Evolutionary conservation across 2,888 invertebrate species (phyloP).

Genomic region (Drosophila aldrichi): DNA sequence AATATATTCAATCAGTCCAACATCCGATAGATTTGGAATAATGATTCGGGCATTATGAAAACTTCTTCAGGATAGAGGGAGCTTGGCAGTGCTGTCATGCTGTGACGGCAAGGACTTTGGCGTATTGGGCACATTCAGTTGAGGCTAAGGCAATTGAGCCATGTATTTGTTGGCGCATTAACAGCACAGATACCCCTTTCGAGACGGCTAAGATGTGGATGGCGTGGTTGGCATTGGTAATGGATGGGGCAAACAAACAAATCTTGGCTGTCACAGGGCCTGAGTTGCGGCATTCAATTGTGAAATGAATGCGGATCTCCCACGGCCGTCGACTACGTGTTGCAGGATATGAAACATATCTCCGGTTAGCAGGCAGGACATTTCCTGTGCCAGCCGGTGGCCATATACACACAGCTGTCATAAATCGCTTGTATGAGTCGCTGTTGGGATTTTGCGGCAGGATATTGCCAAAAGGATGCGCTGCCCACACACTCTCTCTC

Average conservation of each 20-base stretch:
- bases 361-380: constrained; percentile 85
- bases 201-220: constrained; percentile 10
- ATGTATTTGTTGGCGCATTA: constrained; percentile 37
- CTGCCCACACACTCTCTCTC: constrained; percentile 1
- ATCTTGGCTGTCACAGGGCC: constrained; percentile 71
- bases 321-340: constrained; percentile 52
- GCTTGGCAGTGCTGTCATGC: constrained; percentile 49
- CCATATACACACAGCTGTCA: constrained; percentile 60
- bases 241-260: constrained; percentile 53
- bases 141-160: constrained; percentile 42
- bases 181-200: constrained; percentile 53
- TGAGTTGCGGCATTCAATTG: constrained; percentile 64
- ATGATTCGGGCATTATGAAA: not conserved
- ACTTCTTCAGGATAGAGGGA: not conserved
- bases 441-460: constrained; percentile 71
- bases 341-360: constrained; percentile 84
- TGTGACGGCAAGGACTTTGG: constrained; percentile 30
- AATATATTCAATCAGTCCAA: not conserved
- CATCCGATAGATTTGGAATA: not conserved
- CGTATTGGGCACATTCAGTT: constrained; percentile 46
- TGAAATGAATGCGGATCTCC: constrained; percentile 57
- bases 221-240: constrained; percentile 1
- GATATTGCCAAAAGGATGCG: constrained; percentile 77
- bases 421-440: constrained; percentile 60
- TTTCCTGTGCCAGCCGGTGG: constrained; percentile 70